Conservation (phyloP, 2,797 vertebrate species). For the Pipistrellus pygmaeus region DNA sequence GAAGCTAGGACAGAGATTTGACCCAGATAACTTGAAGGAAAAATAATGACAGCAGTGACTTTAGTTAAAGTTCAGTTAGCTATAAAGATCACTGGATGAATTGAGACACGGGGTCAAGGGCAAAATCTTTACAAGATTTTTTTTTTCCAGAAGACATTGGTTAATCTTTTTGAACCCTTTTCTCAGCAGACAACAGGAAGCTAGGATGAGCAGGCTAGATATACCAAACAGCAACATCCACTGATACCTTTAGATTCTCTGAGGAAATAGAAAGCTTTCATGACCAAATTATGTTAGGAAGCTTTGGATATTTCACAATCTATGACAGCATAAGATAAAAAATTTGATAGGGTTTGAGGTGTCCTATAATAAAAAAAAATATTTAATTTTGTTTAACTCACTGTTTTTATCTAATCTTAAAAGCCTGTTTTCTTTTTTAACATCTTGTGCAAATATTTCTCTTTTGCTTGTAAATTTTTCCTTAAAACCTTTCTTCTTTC, state of each 20-base stretch:
- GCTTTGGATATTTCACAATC: slow-evolving; percentile 65
- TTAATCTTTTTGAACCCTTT: neutral
- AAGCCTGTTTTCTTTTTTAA: slow-evolving; percentile 27
- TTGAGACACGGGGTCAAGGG: neutral
- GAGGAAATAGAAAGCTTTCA: neutral
- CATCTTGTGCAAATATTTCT: slow-evolving; percentile 29
- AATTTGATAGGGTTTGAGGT: slow-evolving; percentile 19
- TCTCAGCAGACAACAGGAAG: neutral
- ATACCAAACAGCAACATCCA: neutral
- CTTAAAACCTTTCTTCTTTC: slow-evolving; percentile 41
- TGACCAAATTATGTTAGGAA: slow-evolving; percentile 48
- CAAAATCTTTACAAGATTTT: neutral
- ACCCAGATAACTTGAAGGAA: slow-evolving; percentile 8
- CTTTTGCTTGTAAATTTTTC: slow-evolving; percentile 59
- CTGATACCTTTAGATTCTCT: neutral
- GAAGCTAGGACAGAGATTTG: slow-evolving; percentile 23
- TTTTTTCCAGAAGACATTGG: neutral
- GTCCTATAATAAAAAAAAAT: slow-evolving; percentile 34
- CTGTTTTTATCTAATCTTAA: slow-evolving; percentile 54
- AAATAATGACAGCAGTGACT: neutral
- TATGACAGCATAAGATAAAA: slow-evolving; percentile 11
- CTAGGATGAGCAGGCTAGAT: neutral
- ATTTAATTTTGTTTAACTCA: slow-evolving; percentile 60
- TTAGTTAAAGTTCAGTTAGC: slow-evolving; percentile 23
- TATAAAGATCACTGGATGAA: neutral